phyloP scores from a whole-genome alignment of 2,888 invertebrate genomes.

The Microctonus hyperodae region DNA sequence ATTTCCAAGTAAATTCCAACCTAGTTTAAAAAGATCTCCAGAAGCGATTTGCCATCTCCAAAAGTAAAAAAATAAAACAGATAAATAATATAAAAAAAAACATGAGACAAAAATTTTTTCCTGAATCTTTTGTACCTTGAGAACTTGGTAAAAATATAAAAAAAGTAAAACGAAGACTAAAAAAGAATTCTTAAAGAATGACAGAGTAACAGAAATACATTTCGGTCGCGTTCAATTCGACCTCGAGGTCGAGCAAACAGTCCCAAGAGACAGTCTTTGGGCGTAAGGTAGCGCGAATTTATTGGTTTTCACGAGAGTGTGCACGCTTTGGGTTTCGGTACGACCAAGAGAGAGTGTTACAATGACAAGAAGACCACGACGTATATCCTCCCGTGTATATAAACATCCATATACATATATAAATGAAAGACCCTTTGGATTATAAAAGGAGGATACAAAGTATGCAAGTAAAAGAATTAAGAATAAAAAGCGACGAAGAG shows the following conservation, averaged over 20 bases:
- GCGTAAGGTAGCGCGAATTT: constrained; percentile 48
- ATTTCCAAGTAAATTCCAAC: constrained; percentile 7
- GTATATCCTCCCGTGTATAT: not conserved
- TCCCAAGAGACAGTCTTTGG: constrained; percentile 34
- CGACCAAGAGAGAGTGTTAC: constrained; percentile 18
- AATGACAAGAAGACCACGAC: constrained; percentile 21
- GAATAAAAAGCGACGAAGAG: not conserved
- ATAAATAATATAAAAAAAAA: too few relatives aligned
- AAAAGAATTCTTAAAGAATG: not conserved
- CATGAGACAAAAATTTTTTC: not conserved
- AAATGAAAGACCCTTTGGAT: not conserved
- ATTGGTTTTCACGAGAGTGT: constrained; percentile 29
- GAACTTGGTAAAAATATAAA: not conserved
- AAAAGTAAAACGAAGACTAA: constrained; percentile 1
- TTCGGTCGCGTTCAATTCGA: constrained; percentile 12
- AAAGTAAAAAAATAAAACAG: not conserved
- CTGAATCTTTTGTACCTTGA: not conserved
- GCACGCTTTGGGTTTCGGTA: not conserved
- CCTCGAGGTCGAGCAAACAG: constrained; percentile 24
- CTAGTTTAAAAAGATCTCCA: not conserved
- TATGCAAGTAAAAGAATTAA: not conserved
- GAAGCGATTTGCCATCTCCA: not conserved
- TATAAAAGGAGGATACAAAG: not conserved
- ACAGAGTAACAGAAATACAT: constrained; percentile 15
- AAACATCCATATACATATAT: not conserved